Evolutionary conservation across 1,140 invertebrate species (phyloP).

Genomic region (Calycopis cecrops): DNA sequence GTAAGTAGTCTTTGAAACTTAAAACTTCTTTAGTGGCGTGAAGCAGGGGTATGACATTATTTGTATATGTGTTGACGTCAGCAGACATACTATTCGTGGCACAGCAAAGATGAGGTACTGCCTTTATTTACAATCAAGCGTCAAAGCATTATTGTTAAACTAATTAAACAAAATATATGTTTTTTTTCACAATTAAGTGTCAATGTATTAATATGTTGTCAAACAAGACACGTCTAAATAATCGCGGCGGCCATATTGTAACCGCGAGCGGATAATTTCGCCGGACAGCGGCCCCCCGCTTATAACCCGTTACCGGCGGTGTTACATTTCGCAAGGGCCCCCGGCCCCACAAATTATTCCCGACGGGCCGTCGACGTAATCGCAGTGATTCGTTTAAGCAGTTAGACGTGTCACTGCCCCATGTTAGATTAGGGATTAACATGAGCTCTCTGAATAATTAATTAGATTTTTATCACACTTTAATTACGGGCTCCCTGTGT

Average conservation of each 20-base stretch:
- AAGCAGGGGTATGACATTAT: too few relatives aligned
- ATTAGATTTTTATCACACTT: conserved; percentile 23
- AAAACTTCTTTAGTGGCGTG: too few relatives aligned
- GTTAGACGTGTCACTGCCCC: conserved; percentile 26
- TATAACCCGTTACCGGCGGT: conserved; percentile 24
- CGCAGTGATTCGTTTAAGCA: conserved; percentile 31
- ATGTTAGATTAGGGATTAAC: conserved; percentile 25
- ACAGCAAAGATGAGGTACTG: too few relatives aligned
- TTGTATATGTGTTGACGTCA: too few relatives aligned
- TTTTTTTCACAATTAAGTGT: too few relatives aligned
- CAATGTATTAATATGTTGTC: too few relatives aligned
- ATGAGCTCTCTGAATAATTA: conserved; percentile 23
- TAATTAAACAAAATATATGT: too few relatives aligned
- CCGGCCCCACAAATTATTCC: conserved; percentile 33
- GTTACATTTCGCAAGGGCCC: conserved; percentile 33
- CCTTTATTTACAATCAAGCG: too few relatives aligned
- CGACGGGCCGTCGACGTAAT: conserved; percentile 27
- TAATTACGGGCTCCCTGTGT: conserved; percentile 11
- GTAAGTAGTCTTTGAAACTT: too few relatives aligned
- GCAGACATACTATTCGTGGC: too few relatives aligned
- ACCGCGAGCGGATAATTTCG: conserved; percentile 25
- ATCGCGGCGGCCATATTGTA: conserved; percentile 18
- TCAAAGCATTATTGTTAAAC: too few relatives aligned
- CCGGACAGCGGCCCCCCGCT: conserved; percentile 7
- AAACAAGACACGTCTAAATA: background rate